These are phyloP conservation scores for Luidia sarsii DNA, from an alignment of 53 echinoderm and acorn worm species.

Conservation along the genomic window DNA sequence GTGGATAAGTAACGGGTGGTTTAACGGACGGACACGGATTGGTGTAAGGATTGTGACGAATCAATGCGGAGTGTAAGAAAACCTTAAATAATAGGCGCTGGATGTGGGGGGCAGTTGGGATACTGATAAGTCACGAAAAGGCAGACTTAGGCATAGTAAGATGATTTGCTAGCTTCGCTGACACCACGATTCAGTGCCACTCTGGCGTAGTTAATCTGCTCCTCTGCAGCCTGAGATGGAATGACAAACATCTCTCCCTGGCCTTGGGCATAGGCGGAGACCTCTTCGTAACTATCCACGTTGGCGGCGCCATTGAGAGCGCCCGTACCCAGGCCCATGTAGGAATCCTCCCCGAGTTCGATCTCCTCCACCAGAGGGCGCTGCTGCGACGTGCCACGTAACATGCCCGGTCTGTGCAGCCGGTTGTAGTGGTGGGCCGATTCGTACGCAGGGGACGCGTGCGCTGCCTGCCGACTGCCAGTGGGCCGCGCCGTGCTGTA, in stretches of 20 bases:
- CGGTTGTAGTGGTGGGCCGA: background rate
- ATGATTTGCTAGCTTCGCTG: background rate
- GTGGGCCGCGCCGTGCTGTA: background rate
- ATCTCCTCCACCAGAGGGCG: slow-evolving; percentile 33
- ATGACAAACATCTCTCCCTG: slow-evolving; percentile 9
- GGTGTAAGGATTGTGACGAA: too few relatives aligned
- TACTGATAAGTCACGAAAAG: too few relatives aligned
- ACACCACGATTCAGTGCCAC: slow-evolving; percentile 7
- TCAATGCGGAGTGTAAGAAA: too few relatives aligned
- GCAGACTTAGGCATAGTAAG: background rate
- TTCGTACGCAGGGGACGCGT: background rate
- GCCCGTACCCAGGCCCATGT: background rate
- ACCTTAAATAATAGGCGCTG: too few relatives aligned
- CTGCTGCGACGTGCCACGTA: background rate
- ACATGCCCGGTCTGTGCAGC: background rate
- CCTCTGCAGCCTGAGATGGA: background rate
- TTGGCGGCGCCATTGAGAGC: background rate
- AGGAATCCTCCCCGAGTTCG: background rate
- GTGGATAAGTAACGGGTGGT: too few relatives aligned
- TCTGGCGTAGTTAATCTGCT: background rate
- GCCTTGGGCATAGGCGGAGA: background rate
- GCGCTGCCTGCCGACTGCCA: background rate
- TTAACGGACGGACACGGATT: too few relatives aligned
- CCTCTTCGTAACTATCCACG: background rate
- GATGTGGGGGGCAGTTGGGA: too few relatives aligned